Conservation (phyloP, 1,140 invertebrate genomes). For the Aphaenogaster floridana region DNA sequence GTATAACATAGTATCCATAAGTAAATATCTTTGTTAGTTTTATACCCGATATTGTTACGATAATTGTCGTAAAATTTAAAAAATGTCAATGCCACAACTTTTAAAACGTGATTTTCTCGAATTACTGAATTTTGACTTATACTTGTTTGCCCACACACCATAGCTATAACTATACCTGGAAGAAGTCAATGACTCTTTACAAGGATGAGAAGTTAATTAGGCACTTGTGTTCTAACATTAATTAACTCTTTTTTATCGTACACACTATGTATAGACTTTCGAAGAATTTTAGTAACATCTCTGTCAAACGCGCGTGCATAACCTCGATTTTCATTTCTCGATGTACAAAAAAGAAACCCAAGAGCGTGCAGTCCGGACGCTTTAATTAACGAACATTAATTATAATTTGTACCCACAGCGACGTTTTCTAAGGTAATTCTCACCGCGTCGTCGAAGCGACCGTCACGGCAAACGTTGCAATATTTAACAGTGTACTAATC, state of each 20-base stretch:
- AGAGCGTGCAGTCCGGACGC: neutral
- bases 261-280: too few relatives aligned
- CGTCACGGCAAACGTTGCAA: neutral
- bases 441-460: neutral
- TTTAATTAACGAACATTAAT: constrained; percentile 22
- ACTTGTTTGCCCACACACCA: too few relatives aligned
- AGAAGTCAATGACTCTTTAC: neutral
- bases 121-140: too few relatives aligned
- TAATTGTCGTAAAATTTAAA: too few relatives aligned
- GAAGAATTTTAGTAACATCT: neutral
- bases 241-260: neutral
- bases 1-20: too few relatives aligned
- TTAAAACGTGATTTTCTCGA: too few relatives aligned
- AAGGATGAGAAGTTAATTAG: neutral
- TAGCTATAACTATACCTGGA: too few relatives aligned
- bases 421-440: neutral
- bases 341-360: too few relatives aligned
- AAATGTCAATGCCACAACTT: too few relatives aligned
- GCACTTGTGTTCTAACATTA: neutral
- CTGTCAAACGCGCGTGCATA: too few relatives aligned
- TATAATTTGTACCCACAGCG: neutral
- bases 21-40: too few relatives aligned
- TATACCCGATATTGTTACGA: too few relatives aligned
- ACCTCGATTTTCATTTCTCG: neutral
- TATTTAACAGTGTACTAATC: constrained; percentile 28